Conservation (phyloP, 2,888 invertebrate genomes). For the Amphimallon solstitiale region DNA sequence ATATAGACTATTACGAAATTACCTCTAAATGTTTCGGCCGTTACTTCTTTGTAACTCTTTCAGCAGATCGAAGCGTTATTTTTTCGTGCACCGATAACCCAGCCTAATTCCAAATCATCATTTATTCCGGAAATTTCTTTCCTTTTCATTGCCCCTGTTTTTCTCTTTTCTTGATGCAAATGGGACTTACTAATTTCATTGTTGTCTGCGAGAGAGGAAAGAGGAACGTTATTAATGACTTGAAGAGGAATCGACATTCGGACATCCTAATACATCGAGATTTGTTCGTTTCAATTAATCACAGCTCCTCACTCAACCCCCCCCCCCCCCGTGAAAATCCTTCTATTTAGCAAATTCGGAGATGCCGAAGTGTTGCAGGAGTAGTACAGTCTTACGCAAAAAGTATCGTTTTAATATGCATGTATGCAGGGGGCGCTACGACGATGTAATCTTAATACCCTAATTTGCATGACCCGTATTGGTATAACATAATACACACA, state of each 20-base stretch:
- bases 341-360: constrained; percentile 22
- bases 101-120: too few relatives aligned
- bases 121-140: too few relatives aligned
- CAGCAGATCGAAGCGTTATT: too few relatives aligned
- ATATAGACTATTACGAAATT: too few relatives aligned
- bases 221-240: not conserved
- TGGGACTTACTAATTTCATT: not conserved
- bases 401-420: constrained; percentile 33
- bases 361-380: constrained; percentile 11
- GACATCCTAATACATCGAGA: constrained; percentile 19
- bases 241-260: not conserved
- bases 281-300: constrained; percentile 28
- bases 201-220: not conserved
- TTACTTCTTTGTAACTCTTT: too few relatives aligned
- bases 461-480: constrained; percentile 34
- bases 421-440: constrained; percentile 29
- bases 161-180: too few relatives aligned
- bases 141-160: too few relatives aligned
- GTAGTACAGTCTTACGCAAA: constrained; percentile 25
- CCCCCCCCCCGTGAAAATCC: too few relatives aligned
- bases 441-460: constrained; percentile 32
- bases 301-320: not conserved
- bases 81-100: too few relatives aligned
- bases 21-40: too few relatives aligned
- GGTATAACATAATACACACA: constrained; percentile 7